Base-by-base conservation (phyloP, 2,888 invertebrate species). In the Chromoteleia sp. region DNA sequence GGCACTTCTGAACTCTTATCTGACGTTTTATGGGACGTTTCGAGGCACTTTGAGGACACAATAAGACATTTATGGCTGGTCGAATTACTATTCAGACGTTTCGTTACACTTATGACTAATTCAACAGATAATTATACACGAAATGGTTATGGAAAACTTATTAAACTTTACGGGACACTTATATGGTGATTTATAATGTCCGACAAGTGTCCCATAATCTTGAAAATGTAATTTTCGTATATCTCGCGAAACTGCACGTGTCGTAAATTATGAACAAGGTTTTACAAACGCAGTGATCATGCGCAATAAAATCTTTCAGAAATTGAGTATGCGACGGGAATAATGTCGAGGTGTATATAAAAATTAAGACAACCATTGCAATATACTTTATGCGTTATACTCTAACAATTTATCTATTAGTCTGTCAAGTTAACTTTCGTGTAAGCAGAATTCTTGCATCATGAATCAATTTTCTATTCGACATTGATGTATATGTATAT, bases 61-160 rank as follows among this genome's bases (percentile, higher is more conserved):
- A 54, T 48, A 21, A 70, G 58, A 6, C 33, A 63, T 63, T 63
- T 63, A 33, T 33, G 33, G 4, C 7, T 7, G 6, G 30, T 2
- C 3, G 17, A 61, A 61, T 43, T 61, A 45, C 43, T 61, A 45
- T 61, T 43, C 61, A 48, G 30, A 48, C 7, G 19, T 61, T 48
- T 33, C 10, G 19, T 33, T 43, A 29, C 29, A 43, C 43, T 59
- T 45, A 59, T 43, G 43, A 59, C 43, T 59, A 59, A 59, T 25
- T 59, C 29, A 59, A 59, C 43, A 59, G n/a, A 45, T 59, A 59
- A 59, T 59, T 59, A 59, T 43, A 17, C 15, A 1, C 7, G n/a
- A n/a, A 29, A 15, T 45, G 7, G 15, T 17, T 25, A 30, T 15
- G 41, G 43, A 43, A 45, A 59, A 29, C 19, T 25, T 59, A 41